Evolutionary conservation across 2,888 invertebrate species (phyloP).

Genomic region (Pherbina coryleti): DNA sequence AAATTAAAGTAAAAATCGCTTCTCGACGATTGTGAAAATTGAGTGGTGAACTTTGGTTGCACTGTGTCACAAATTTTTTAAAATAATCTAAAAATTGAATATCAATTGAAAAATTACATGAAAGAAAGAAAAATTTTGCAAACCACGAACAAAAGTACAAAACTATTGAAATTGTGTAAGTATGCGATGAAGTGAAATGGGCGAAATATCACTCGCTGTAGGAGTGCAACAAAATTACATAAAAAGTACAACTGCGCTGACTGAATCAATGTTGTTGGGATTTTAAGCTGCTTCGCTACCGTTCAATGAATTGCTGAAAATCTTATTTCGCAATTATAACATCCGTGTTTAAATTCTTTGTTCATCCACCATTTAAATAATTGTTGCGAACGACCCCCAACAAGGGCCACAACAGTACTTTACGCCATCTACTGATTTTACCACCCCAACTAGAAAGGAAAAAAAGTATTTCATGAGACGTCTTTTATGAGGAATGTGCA

Average conservation of each 20-base stretch:
- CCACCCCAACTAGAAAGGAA: not conserved
- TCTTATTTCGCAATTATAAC: not conserved
- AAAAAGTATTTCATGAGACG: not conserved
- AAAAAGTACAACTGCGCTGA: slow-evolving; percentile 10
- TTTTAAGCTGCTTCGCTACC: slow-evolving; percentile 1
- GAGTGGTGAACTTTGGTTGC: slow-evolving; percentile 34
- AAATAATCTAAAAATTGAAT: slow-evolving; percentile 17
- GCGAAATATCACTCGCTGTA: not conserved
- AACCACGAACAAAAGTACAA: slow-evolving; percentile 11
- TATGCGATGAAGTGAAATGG: not conserved
- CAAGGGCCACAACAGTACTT: not conserved
- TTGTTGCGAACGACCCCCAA: not conserved
- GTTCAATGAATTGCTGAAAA: slow-evolving; percentile 2
- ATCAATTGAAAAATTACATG: slow-evolving; percentile 17
- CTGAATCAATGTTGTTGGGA: not conserved
- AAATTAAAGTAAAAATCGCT: not conserved
- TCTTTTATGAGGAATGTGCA: not conserved
- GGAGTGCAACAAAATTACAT: slow-evolving; percentile 5
- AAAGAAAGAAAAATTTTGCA: slow-evolving; percentile 11
- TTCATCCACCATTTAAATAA: not conserved
- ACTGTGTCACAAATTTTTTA: slow-evolving; percentile 36
- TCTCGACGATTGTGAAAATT: slow-evolving; percentile 17
- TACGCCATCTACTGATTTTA: not conserved
- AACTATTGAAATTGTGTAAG: slow-evolving; percentile 34
- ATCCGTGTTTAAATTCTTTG: not conserved